phyloP scores from a whole-genome alignment of 2,888 invertebrate genomes.

The Lithophane ornitopus region DNA sequence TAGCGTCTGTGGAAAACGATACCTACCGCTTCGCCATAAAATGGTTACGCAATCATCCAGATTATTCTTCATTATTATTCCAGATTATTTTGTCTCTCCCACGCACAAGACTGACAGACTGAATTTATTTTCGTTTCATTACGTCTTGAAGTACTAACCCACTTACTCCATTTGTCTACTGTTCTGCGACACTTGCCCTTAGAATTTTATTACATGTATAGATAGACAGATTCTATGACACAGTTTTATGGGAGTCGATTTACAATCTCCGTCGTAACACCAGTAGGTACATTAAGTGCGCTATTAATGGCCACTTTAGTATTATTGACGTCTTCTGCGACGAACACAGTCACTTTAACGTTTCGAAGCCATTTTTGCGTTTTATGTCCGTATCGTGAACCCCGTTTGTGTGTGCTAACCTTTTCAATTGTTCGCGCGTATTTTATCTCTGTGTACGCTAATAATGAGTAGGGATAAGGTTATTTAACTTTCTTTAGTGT shows the following conservation, averaged over 20 bases:
- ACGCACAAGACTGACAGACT: conserved; percentile 25
- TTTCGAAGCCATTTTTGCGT: conserved; percentile 68
- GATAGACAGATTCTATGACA: conserved; percentile 60
- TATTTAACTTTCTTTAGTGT: conserved; percentile 4
- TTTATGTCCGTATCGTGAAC: conserved; percentile 75
- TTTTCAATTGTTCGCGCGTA: conserved; percentile 43
- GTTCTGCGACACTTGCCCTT: conserved; percentile 25
- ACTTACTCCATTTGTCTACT: conserved; percentile 37
- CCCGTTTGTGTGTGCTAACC: conserved; percentile 43
- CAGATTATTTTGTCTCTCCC: conserved; percentile 34
- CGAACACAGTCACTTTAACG: conserved; percentile 77
- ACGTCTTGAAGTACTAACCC: conserved; percentile 19
- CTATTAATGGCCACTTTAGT: conserved; percentile 78
- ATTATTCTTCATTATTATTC: conserved; percentile 40
- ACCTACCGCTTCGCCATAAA: neutral
- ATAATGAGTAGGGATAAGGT: neutral
- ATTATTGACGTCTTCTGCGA: conserved; percentile 80
- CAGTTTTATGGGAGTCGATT: conserved; percentile 78
- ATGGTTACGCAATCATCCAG: conserved; percentile 9
- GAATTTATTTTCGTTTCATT: conserved; percentile 48
- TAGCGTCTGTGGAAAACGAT: neutral
- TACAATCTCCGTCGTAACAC: conserved; percentile 80
- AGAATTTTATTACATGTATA: conserved; percentile 59
- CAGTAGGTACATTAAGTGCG: conserved; percentile 65
- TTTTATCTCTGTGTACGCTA: conserved; percentile 38